Evolutionary conservation across 2,797 vertebrate genomes (phyloP), one percentile per base, ranked within the genome.

Genomic region (Peromyscus attwateri): DNA sequence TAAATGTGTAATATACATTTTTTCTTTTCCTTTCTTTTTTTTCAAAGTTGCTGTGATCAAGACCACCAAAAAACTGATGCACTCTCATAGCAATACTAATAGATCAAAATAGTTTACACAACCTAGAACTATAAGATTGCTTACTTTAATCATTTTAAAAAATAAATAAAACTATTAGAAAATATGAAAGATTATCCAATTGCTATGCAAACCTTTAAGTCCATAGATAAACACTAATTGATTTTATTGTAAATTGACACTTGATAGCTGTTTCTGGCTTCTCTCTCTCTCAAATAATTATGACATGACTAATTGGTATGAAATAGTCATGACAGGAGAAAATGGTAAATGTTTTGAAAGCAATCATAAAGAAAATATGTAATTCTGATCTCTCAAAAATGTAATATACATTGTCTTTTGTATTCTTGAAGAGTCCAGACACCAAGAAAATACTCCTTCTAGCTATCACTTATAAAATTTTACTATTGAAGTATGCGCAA

Each of bases 391-490:
- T 27, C 55, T 82, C 23, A 52, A 60, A 34, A 60, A 68, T 80
- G 3, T 29, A 89, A 6, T 0, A 85, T 31, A 93, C 64, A 25
- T 83, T 79, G 0, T 3, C 7, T 31, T 95, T 77, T 71, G 29
- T 49, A 11, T 16, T 76, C 92, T 62, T 34, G 16, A 55, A 55
- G 52, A 37, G 62, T 31, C 2, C 49, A 66, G 3, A 81, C 79
- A 83, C 91, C 88, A 91, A 95, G 57, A 96, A 89, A 46, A 83
- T 76, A 71, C 60, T 97, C 57, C 77, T 95, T 97, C 70, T 43
- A 89, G 75, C 14, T 49, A n/a, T 52, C 87, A 80, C 19, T 52
- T 37, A 4, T 84, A 87, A 75, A 97, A 46, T 92, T 23, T 62
- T 8, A 76, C 77, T 88, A 52, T 91, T 94, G 40, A 92, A 31